Percentiles rank a stretch among this genome's conserved stretches.
These are phyloP conservation scores for Chiroxiphia lanceolata DNA, from an alignment of 2,797 vertebrate species.

Conservation along the genomic window DNA sequence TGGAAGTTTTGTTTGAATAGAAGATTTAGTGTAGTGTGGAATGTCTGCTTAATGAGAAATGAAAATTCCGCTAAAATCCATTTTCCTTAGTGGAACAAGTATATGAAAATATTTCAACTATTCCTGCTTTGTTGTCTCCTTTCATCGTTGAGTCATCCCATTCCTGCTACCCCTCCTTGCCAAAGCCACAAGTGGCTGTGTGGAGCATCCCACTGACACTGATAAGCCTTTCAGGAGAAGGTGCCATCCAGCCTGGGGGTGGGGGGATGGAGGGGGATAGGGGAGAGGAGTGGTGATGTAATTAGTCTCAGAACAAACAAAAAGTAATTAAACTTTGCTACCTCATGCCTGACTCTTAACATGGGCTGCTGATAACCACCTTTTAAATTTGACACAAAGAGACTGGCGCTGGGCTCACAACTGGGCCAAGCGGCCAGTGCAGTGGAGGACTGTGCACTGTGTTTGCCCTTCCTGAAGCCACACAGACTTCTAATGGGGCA, in stretches of 20 bases:
- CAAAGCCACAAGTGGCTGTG: background rate
- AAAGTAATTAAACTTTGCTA: background rate
- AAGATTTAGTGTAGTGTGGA: background rate
- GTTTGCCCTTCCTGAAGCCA: rapidly evolving
- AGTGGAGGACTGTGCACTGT: background rate
- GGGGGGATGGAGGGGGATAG: background rate
- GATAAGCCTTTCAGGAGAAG: background rate
- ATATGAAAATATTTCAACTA: background rate
- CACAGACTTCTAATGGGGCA: background rate
- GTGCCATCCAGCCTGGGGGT: background rate
- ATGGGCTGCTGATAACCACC: background rate
- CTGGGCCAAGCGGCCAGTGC: background rate
- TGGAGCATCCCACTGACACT: background rate
- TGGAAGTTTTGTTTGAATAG: background rate
- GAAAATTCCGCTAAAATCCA: background rate
- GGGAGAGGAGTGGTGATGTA: background rate
- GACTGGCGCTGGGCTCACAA: rapidly evolving
- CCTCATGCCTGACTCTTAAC: background rate
- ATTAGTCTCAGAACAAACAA: background rate
- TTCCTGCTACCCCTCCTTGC: background rate
- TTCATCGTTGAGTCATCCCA: background rate
- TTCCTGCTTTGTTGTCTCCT: background rate
- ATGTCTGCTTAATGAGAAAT: background rate
- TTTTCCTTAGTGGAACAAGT: background rate
- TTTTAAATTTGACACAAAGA: background rate